Conservation (phyloP, 2,113 vertebrate species). For the Tonatia bakeri region DNA sequence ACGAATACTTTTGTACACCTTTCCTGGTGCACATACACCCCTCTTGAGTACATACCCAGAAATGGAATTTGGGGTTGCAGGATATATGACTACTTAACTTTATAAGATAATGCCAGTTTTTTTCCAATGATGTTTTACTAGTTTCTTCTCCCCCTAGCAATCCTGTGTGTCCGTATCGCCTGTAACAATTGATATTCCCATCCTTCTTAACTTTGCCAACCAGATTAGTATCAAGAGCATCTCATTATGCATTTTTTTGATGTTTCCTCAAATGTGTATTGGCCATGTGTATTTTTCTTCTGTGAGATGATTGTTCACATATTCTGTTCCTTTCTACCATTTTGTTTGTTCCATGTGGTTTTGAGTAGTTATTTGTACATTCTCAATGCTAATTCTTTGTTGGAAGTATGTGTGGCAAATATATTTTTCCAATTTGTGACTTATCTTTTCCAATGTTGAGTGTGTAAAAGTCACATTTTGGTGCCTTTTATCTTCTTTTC, state of each 20-base stretch:
- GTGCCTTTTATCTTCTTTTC: background rate
- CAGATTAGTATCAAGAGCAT: background rate
- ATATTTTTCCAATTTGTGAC: background rate
- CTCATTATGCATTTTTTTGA: background rate
- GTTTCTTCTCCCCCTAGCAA: background rate
- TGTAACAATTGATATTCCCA: background rate
- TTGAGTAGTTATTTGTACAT: constrained; percentile 19
- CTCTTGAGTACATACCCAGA: background rate
- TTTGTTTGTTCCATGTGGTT: background rate
- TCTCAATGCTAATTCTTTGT: background rate
- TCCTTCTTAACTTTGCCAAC: background rate
- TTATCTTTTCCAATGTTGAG: background rate
- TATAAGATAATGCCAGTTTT: background rate
- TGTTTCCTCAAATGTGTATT: background rate
- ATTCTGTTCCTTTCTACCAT: background rate
- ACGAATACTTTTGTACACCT: background rate
- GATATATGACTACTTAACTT: background rate
- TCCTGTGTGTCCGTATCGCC: background rate
- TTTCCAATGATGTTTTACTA: background rate
- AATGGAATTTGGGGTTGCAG: background rate
- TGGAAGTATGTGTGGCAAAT: background rate
- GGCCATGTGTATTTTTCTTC: background rate
- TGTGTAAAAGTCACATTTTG: background rate
- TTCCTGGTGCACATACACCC: background rate
- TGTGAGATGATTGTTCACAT: background rate